These are phyloP conservation scores for Hystrix cristata DNA, from an alignment of 2,113 vertebrate genomes.

Conservation along the genomic window DNA sequence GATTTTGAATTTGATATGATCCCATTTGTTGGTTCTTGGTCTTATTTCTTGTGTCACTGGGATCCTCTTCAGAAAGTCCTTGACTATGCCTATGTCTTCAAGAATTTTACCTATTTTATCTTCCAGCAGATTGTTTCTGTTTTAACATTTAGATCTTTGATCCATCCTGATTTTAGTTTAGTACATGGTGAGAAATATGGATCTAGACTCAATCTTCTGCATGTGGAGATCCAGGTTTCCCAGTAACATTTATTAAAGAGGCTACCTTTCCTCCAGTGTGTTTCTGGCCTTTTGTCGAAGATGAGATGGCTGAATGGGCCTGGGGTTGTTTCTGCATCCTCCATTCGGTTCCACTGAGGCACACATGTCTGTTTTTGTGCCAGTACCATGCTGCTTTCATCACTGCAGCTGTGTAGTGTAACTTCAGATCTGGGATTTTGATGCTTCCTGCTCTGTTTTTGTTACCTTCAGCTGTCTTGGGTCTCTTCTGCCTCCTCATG, in stretches of 20 bases:
- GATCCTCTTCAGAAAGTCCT: background rate
- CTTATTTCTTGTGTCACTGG: background rate
- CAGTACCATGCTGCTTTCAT: background rate
- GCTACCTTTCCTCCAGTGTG: background rate
- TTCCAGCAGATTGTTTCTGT: background rate
- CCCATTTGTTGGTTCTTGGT: background rate
- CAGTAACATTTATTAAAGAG: background rate
- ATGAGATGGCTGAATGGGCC: background rate
- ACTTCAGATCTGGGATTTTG: background rate
- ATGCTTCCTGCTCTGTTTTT: background rate
- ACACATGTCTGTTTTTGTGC: background rate
- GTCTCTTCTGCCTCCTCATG: background rate
- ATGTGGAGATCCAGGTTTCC: background rate
- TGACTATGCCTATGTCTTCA: background rate
- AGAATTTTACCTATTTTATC: background rate
- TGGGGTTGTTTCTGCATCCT: background rate
- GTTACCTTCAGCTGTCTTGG: background rate
- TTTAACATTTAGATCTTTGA: background rate
- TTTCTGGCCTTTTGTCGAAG: background rate
- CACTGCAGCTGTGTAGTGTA: background rate
- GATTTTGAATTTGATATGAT: background rate
- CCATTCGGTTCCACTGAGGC: background rate
- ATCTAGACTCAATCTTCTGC: background rate
- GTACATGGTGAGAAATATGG: background rate
- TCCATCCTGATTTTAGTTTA: background rate